A percentile compares a stretch with the other conserved stretches of the same genome.
Conservation (phyloP, 2,113 vertebrate genomes). For the Muscicapa adusta region DNA sequence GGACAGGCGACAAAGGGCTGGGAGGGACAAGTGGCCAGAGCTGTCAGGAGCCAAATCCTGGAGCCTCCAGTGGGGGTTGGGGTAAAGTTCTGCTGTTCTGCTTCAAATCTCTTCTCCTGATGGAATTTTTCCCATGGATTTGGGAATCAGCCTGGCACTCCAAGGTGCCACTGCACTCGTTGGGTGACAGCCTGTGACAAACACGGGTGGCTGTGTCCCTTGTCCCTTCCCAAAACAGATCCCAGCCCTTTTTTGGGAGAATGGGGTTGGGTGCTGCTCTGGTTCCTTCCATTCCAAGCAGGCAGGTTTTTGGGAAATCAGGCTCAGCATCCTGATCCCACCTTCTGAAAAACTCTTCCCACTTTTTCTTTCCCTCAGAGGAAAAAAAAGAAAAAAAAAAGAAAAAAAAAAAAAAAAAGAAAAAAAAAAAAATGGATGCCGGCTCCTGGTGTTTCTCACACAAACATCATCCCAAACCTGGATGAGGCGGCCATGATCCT, state of each 20-base stretch:
- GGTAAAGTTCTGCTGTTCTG: rapidly evolving
- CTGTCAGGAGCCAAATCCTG: neutral
- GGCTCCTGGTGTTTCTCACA: neutral
- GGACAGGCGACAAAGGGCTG: neutral
- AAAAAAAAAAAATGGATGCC: rapidly evolving
- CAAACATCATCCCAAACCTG: too few species aligned
- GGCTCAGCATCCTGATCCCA: neutral
- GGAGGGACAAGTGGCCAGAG: neutral
- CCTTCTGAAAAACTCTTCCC: neutral
- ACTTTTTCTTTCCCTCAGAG: neutral
- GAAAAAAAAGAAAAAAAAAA: too few species aligned
- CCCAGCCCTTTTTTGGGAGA: neutral
- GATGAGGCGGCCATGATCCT: rapidly evolving
- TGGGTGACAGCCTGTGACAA: neutral
- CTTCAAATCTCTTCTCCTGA: neutral
- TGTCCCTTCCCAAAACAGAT: neutral
- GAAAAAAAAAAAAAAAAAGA: rapidly evolving
- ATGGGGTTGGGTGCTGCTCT: too few species aligned
- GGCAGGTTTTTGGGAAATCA: neutral
- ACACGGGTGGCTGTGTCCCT: rapidly evolving
- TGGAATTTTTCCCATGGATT: rapidly evolving
- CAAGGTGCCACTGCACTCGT: rapidly evolving
- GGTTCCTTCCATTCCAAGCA: neutral
- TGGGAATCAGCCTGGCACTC: neutral
- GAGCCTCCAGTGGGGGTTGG: rapidly evolving